phyloP scores from a whole-genome alignment of 2,113 vertebrate species.

The Centropristis striata region DNA sequence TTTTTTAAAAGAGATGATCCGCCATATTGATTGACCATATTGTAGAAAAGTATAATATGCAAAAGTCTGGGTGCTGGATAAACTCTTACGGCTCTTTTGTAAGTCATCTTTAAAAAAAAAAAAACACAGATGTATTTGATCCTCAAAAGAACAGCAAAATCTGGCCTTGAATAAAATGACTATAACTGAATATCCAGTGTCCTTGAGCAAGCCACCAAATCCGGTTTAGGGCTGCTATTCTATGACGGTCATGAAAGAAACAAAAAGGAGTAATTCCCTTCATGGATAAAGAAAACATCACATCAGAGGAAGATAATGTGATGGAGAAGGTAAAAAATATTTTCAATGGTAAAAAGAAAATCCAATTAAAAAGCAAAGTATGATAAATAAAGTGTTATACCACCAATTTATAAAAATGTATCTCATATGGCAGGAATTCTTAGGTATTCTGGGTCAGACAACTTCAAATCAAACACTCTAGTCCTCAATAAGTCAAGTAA shows the following conservation, averaged over 20 bases:
- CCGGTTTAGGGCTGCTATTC: not conserved
- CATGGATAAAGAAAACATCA: not conserved
- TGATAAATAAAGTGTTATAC: not conserved
- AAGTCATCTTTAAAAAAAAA: not conserved
- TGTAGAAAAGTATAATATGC: not conserved
- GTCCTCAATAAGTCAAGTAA: not conserved
- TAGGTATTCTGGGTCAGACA: not conserved
- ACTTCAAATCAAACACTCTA: not conserved
- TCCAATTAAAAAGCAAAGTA: no score
- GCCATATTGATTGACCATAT: no score
- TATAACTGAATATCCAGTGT: not conserved
- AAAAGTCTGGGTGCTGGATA: no score
- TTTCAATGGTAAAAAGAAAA: not conserved
- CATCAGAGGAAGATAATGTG: not conserved
- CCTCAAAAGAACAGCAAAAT: not conserved
- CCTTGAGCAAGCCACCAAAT: conserved; percentile 11
- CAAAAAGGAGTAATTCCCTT: not conserved
- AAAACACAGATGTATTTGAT: not conserved
- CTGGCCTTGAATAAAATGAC: conserved; percentile 27
- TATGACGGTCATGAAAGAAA: not conserved
- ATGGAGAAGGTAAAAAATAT: conserved; percentile 1
- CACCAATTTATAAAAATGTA: not conserved
- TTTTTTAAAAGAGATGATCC: no score
- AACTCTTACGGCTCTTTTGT: not conserved
- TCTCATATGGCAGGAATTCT: not conserved